Percentiles rank a stretch among this genome's conserved stretches.
Conservation (phyloP, 2,888 invertebrate species). For the Cephalotes varians region DNA sequence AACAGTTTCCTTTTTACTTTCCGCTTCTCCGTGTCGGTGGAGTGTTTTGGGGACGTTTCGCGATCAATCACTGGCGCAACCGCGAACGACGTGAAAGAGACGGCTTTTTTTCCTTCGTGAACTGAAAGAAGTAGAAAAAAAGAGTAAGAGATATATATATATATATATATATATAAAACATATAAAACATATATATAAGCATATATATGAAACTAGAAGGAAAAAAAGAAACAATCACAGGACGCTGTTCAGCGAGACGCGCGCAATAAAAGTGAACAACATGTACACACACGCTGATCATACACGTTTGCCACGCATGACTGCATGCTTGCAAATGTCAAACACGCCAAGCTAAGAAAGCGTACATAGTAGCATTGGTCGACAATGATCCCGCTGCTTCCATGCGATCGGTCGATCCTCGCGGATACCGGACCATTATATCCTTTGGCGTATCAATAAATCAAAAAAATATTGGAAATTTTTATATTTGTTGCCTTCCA, state of each 20-base stretch:
- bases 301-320: slow-evolving; percentile 56
- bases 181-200: slow-evolving; percentile 19
- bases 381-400: slow-evolving; percentile 54
- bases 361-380: slow-evolving; percentile 53
- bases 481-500: slow-evolving; percentile 52
- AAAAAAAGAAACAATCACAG: slow-evolving; percentile 47
- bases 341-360: slow-evolving; percentile 54
- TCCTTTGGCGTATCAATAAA: slow-evolving; percentile 36
- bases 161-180: background rate
- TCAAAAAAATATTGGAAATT: slow-evolving; percentile 40
- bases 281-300: slow-evolving; percentile 37
- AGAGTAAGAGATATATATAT: background rate
- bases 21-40: slow-evolving; percentile 33
- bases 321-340: slow-evolving; percentile 56
- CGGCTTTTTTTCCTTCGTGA: slow-evolving; percentile 49
- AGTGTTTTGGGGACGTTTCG: slow-evolving; percentile 26
- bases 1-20: slow-evolving; percentile 48
- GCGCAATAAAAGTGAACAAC: slow-evolving; percentile 55
- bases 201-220: slow-evolving; percentile 23
- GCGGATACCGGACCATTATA: slow-evolving; percentile 43
- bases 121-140: slow-evolving; percentile 25
- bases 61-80: slow-evolving; percentile 44
- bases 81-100: slow-evolving; percentile 59
- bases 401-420: slow-evolving; percentile 49
- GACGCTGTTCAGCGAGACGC: slow-evolving; percentile 32